phyloP scores from a whole-genome alignment of 2,797 vertebrate species.

The Bradypus variegatus region DNA sequence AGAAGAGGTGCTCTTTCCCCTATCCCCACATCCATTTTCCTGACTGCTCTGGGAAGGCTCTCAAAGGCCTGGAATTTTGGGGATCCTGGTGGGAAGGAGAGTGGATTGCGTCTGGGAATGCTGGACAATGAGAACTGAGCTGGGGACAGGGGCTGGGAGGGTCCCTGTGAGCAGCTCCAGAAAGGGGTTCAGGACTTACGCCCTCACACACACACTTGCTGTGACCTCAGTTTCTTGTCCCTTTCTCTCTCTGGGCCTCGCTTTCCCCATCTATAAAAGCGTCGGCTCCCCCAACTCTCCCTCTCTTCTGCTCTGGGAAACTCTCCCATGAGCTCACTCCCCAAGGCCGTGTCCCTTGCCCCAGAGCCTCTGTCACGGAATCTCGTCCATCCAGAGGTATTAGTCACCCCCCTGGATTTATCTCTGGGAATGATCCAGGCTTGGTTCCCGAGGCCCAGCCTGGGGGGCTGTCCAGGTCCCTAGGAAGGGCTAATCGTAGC shows the following conservation, averaged over 20 bases:
- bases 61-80: neutral
- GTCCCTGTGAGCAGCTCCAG: neutral
- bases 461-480: neutral
- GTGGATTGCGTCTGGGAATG: neutral
- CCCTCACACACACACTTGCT: no score
- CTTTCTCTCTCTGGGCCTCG: neutral
- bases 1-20: neutral
- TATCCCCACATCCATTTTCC: neutral
- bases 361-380: neutral
- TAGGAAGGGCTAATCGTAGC: neutral
- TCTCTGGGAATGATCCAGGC: neutral
- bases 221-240: neutral
- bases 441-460: neutral
- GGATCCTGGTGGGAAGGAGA: neutral
- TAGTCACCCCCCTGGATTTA: neutral
- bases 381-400: neutral
- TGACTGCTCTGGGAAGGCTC: neutral
- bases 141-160: neutral
- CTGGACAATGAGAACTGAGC: neutral
- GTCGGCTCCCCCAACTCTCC: neutral
- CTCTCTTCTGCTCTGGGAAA: neutral
- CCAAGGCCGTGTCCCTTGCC: neutral
- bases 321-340: neutral
- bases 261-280: neutral
- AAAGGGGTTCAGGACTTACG: no score